Conservation (phyloP, 2,888 invertebrate species). For the Phymatocera aterrima region DNA sequence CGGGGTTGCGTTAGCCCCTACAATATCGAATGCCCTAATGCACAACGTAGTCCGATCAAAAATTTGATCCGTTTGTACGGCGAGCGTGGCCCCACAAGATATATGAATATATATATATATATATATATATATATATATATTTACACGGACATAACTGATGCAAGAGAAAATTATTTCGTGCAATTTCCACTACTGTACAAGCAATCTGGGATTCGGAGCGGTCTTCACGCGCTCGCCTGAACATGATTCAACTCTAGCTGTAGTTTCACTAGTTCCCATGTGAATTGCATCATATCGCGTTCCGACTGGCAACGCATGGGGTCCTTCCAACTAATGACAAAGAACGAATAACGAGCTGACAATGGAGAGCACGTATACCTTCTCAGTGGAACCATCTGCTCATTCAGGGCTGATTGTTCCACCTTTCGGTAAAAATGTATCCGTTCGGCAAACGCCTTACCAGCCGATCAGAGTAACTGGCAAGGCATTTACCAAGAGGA, state of each 20-base stretch:
- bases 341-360: background rate
- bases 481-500: too few species aligned
- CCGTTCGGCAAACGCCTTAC: too few species aligned
- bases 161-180: background rate
- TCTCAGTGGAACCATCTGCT: slow-evolving; percentile 9
- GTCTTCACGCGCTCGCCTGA: background rate
- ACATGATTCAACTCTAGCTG: background rate
- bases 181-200: too few species aligned
- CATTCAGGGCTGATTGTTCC: background rate
- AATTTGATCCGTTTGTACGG: background rate
- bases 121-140: too few species aligned
- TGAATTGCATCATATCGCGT: slow-evolving; percentile 28
- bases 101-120: too few species aligned
- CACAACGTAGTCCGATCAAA: background rate
- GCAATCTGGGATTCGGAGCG: too few species aligned
- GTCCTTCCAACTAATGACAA: background rate
- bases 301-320: slow-evolving; percentile 19
- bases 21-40: background rate
- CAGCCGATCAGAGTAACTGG: too few species aligned
- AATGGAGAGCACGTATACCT: background rate
- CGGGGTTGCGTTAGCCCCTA: background rate
- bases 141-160: background rate
- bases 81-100: background rate
- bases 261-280: slow-evolving; percentile 2
- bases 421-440: too few species aligned